Base-by-base conservation (phyloP, 1,140 invertebrate genomes). In the Brachystomella parvula region DNA sequence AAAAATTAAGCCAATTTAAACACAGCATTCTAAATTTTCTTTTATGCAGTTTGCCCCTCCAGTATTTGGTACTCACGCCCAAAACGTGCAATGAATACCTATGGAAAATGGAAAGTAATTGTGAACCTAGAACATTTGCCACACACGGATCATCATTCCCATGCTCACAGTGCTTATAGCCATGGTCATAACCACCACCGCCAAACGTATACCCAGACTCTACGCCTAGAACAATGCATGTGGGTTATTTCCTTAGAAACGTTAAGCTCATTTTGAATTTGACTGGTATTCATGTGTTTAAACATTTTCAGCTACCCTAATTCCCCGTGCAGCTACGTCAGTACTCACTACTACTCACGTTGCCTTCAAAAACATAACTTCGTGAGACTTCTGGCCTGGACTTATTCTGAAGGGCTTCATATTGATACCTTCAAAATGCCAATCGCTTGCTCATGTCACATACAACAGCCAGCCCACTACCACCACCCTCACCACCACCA, bases 351-450 rank as follows among this genome's bases (percentile, higher is more conserved):
- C 32, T 47, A 71, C 21, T 74, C 75, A 3, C 32, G 66, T 6
- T 75, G 75, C 62, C 35, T 75, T 12, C 75, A 75, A 63, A 75
- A 75, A 49, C 68, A 74, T 47, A 75, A 74, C 56, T 75, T 75
- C 59, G 69, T 74, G 2, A 35, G 75, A 31, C 57, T 75, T 21
- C 64, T 75, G 28, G 73, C 74, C 15, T 75, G 72, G 65, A 74
- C 68, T 2, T 68, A 74, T 63, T 68, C 74, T 19, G 60, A 71
- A 39, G 75, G 75, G 24, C 64, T 75, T 58, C 74, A 75, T 61
- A 67, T 74, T 1, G 75, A 75, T 53, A 70, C 67, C n/a, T 75
- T 75, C 62, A 74, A 74, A 53, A 63, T 75, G 56, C 75, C 75
- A 15, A 68, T 74, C 24, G 71, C 74, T 1, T 75, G 75, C 53